Base-by-base conservation (phyloP, 2,113 vertebrate genomes). In the Perca fluviatilis region DNA sequence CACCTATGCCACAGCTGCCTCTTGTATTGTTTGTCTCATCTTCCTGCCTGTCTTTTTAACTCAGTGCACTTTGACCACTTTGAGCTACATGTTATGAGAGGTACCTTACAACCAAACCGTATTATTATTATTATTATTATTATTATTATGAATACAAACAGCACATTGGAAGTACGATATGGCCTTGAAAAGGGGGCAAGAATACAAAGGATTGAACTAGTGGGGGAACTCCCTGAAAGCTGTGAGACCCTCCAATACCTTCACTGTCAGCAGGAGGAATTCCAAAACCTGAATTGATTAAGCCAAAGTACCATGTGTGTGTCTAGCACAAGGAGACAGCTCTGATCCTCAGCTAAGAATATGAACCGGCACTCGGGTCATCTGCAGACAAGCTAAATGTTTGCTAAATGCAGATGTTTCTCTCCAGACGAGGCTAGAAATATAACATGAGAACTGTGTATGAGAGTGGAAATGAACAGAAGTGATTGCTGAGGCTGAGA, bases 191-290 rank as follows among this genome's bases (percentile, higher is more conserved):
- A 46, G 25, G 12, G 13, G n/a, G 5, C 2, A 54, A 65, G 11
- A 49, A 68, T 60, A 61, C 16, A 62, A 57, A 18, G 49, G 40
- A 36, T 0, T 67, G 56, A 62, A 81, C 67, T 15, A 12, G n/a
- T 10, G 56, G 80, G 61, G 43, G 53, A 43, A 56, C 27, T 78
- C 84, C 56, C 68, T 46, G 5, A 19, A 57, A 69, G 70, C 23
- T 27, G 30, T 5, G 40, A 51, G 15, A 58, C 4, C 46, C 58
- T 50, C 50, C 7, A 18, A n/a, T 51, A 27, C 4, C 50, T 64
- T 36, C 25, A 47, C 43, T 27, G 57, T 47, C 46, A 47, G 16
- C 25, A 15, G 33, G 47, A 30, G 47, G 33, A 50, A 49, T 47
- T 60, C 46, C 15, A n/a, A 65, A 58, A 36, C 19, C 51, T 56